Evolutionary conservation across 2,797 vertebrate species (phyloP).

Genomic region (Pithecia hirsuta): DNA sequence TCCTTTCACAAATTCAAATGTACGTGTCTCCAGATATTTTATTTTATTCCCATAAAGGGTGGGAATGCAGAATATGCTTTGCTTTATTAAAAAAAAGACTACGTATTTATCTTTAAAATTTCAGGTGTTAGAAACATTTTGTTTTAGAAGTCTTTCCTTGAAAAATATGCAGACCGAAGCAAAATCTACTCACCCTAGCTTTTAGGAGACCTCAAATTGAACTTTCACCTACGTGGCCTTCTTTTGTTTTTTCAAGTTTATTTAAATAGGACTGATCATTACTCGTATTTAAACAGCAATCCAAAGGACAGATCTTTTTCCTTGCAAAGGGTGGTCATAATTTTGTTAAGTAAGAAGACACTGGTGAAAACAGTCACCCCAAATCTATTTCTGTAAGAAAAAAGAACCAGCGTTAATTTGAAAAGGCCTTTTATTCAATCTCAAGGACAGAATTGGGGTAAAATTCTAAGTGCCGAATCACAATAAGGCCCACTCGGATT

Average conservation of each 20-base stretch:
- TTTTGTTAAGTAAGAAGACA: neutral
- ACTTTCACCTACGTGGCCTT: neutral
- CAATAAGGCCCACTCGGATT: no score
- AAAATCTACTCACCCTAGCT: neutral
- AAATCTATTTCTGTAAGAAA: neutral
- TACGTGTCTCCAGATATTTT: neutral
- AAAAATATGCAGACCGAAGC: neutral
- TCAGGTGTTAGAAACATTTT: neutral
- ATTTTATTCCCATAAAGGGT: neutral
- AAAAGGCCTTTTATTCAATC: neutral
- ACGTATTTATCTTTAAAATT: neutral
- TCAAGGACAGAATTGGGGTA: neutral
- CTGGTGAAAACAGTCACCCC: neutral
- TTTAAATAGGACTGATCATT: neutral
- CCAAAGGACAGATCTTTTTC: neutral
- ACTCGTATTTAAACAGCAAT: neutral
- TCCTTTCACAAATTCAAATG: neutral
- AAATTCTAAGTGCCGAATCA: neutral
- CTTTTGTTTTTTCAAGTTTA: neutral
- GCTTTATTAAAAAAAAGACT: neutral
- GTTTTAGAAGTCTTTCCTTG: neutral
- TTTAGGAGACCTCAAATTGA: neutral
- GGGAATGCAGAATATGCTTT: neutral
- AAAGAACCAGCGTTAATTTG: accelerated
- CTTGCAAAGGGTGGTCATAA: neutral